Base-by-base conservation (phyloP, 2,888 invertebrate species). In the Agrilus mali region DNA sequence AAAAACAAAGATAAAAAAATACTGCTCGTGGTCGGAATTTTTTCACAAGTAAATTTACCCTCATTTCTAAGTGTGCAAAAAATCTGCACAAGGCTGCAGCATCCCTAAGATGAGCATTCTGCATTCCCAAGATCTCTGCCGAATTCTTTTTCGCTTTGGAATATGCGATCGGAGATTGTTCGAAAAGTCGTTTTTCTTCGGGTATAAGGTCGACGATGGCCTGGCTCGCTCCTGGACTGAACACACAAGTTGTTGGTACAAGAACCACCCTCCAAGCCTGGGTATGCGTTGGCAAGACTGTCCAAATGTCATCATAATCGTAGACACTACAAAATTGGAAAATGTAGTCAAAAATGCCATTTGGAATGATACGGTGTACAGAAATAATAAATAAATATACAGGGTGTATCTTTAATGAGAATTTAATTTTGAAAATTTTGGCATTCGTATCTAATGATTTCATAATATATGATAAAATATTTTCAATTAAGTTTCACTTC, bases 11-110 rank as follows among this genome's bases (percentile, higher is more conserved):
- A 12, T 22, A 43, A 16, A 36, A 35, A 27, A 20, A 38, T 34
- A 10, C n/a, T 13, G 4, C 14, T 4, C 5, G 4, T 34, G 34
- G 34, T 3, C 13, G 7, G 14, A n/a, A 14, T 4, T 4, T 13
- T 7, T 8, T n/a, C 6, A 35, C 12, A 10, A 10, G 16, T 12
- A 4, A 36, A 69, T 70, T 57, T 54, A 81, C 78, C 61, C 76
- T 73, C 43, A 74, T 68, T 63, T 87, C 84, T 43, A 87, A 66
- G 61, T 80, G 80, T 16, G 79, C 74, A 52, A 94, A 75, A 52
- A 88, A 86, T 55, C 90, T 86, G 62, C 93, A 88, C 69, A 94
- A 79, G 0, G 90, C 92, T 1, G 83, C 85, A 0, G 86, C 92
- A 66, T 97, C 96, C 41, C 85, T 74, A 41, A 94, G 69, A 60